phyloP scores from a whole-genome alignment of 2,113 vertebrate species.

The Acrocephalus kingi region DNA sequence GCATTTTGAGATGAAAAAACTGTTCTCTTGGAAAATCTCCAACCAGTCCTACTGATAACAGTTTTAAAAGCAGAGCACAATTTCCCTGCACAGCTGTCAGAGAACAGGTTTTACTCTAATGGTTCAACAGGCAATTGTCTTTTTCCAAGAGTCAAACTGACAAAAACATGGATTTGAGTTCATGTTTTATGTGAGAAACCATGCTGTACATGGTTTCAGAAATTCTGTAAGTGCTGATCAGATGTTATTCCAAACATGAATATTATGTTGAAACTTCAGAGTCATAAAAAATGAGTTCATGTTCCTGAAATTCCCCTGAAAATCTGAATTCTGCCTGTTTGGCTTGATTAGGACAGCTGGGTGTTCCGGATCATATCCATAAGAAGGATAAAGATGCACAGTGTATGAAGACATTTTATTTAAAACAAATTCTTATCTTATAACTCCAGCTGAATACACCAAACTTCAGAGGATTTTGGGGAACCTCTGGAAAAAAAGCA shows the following conservation, averaged over 20 bases:
- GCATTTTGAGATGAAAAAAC: not conserved
- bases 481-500: not conserved
- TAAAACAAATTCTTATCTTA: not conserved
- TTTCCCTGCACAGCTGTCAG: constrained; percentile 1
- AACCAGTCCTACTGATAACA: not conserved
- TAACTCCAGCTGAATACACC: not conserved
- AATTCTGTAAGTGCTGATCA: not conserved
- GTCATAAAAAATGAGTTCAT: not conserved
- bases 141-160: not conserved
- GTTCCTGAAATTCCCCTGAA: not conserved
- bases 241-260: not conserved
- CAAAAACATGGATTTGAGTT: not conserved
- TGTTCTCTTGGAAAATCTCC: not conserved
- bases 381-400: not conserved
- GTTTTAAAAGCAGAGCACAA: not conserved
- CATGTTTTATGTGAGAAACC: not conserved
- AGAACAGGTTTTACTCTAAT: not conserved
- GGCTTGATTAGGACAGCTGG: not conserved
- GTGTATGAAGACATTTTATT: not conserved
- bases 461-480: not conserved
- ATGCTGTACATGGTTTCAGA: not conserved
- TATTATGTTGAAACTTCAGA: not conserved
- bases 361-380: not conserved
- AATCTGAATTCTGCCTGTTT: not conserved
- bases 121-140: not conserved